Evolutionary conservation across 2,888 invertebrate genomes (phyloP).

Genomic region (Cecidostiba fungosa): DNA sequence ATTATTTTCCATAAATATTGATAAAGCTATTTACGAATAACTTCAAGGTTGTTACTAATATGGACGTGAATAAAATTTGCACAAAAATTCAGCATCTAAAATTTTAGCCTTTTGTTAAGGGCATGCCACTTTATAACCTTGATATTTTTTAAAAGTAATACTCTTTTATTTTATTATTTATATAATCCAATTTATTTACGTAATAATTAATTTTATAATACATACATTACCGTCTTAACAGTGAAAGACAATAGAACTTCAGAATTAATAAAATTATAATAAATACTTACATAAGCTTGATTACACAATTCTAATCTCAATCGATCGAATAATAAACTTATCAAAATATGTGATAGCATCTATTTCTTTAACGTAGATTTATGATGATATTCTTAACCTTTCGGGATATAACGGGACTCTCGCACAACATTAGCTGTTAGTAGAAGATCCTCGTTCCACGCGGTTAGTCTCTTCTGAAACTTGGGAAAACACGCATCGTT

Average conservation of each 20-base stretch:
- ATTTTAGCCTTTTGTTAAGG: too few relatives aligned
- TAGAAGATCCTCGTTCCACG: background rate
- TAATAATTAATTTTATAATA: too few relatives aligned
- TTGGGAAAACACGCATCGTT: background rate
- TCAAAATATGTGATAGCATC: slow-evolving; percentile 38
- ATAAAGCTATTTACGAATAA: too few relatives aligned
- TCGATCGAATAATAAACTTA: slow-evolving; percentile 32
- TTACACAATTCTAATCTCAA: background rate
- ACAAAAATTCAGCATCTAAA: too few relatives aligned
- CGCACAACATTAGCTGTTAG: background rate
- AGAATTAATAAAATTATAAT: background rate
- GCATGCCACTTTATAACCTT: too few relatives aligned
- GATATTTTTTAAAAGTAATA: too few relatives aligned
- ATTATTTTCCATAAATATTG: too few relatives aligned
- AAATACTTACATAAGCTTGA: slow-evolving; percentile 8
- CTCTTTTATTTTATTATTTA: too few relatives aligned
- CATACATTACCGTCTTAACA: background rate
- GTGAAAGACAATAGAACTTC: background rate
- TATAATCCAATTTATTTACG: too few relatives aligned
- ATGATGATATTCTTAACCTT: slow-evolving; percentile 30
- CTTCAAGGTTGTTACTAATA: too few relatives aligned
- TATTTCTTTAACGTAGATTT: slow-evolving; percentile 45
- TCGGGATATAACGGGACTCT: slow-evolving; percentile 25
- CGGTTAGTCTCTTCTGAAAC: background rate
- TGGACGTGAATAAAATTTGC: too few relatives aligned